phyloP scores from a whole-genome alignment of 2,797 vertebrate genomes.

The Tapera naevia region DNA sequence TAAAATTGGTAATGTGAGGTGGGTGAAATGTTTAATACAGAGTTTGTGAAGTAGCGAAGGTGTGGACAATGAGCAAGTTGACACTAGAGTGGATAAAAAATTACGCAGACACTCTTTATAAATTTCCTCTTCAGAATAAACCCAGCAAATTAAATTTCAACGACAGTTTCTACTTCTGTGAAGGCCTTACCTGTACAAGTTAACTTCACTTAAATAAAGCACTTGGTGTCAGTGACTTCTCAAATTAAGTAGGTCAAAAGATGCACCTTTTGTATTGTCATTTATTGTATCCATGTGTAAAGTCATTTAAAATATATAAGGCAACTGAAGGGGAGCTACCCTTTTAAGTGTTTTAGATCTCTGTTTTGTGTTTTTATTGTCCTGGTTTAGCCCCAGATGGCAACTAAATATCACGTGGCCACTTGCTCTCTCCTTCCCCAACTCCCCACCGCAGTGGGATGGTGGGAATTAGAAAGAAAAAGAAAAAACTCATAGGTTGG shows the following conservation, averaged over 20 bases:
- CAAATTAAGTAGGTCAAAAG: neutral
- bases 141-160: neutral
- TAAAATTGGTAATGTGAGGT: neutral
- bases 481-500: too few species aligned
- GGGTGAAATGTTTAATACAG: neutral
- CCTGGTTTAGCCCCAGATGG: too few species aligned
- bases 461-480: too few species aligned
- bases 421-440: too few species aligned
- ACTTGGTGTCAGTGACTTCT: neutral
- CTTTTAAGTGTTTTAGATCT: neutral
- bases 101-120: fast-evolving
- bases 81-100: neutral
- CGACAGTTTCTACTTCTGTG: neutral
- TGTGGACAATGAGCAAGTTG: neutral
- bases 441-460: too few species aligned
- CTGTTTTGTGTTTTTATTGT: neutral
- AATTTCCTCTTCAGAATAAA: neutral
- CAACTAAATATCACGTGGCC: too few species aligned
- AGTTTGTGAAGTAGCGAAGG: neutral
- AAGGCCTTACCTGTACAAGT: neutral
- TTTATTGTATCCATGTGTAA: neutral
- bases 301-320: neutral
- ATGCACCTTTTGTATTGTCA: neutral
- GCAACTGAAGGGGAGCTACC: neutral
- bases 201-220: neutral